Evolutionary conservation across 2,113 vertebrate genomes (phyloP).

Genomic region (Malurus melanocephalus): DNA sequence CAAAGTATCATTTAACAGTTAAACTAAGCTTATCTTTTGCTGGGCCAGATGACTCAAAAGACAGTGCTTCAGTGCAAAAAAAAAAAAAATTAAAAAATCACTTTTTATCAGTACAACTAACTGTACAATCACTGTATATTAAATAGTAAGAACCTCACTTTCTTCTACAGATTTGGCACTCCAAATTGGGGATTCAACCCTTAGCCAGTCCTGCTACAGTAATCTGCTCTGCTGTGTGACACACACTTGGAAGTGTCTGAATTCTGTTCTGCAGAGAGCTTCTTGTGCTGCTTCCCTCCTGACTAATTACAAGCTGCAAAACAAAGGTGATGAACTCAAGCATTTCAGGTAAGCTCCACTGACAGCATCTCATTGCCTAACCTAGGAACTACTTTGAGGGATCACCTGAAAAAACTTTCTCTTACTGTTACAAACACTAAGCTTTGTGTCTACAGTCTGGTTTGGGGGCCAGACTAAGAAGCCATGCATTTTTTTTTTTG

Average conservation of each 20-base stretch:
- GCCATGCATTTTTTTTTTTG: background rate
- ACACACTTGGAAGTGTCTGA: background rate
- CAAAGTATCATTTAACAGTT: slow-evolving; percentile 43
- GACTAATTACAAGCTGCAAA: background rate
- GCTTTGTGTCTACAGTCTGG: background rate
- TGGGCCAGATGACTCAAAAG: background rate
- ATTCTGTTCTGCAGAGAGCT: background rate
- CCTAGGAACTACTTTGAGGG: background rate
- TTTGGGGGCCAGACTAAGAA: background rate
- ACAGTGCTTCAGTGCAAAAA: background rate
- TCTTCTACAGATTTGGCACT: background rate
- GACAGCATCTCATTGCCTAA: background rate
- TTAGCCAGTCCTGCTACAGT: background rate
- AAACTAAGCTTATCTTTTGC: background rate
- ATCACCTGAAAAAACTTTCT: background rate
- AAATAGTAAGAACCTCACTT: background rate
- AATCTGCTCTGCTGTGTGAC: background rate
- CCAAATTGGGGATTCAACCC: background rate
- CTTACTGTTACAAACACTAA: background rate
- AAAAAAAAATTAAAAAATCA: background rate
- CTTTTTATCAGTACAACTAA: background rate
- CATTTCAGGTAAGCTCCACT: background rate
- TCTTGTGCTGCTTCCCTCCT: background rate
- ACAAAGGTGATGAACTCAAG: background rate
- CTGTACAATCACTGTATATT: background rate